Base-by-base conservation (phyloP, 2,113 vertebrate species). In the Oryzias celebensis region DNA sequence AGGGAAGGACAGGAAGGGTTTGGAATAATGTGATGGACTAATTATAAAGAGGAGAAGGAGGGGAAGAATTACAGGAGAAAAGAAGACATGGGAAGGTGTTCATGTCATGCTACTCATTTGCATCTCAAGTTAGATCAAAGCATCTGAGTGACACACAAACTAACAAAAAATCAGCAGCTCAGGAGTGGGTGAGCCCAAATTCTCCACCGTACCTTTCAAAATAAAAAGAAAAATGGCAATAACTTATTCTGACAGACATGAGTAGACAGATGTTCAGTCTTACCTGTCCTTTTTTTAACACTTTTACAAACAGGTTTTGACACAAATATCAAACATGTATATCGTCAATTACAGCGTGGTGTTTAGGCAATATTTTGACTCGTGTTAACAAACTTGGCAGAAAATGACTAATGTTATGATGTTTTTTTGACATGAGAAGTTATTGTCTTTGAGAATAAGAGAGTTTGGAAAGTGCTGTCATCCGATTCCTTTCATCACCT, bases 281-380 rank as follows among this genome's bases (percentile, higher is more conserved):
- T 60, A 44, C 77, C 55, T 69, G 42, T 52, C 49, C 52, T 10
- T 60, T 62, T 67, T 16, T 71, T 16, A 67, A 18, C 20, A 14
- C 47, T 68, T 71, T 51, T 53, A 26, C 31, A 41, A 81, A 83
- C 65, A 77, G 43, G 44, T 52, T 74, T 71, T 81, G 86, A 84
- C 73, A 81, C 63, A 64, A 68, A 73, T 80, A 79, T 66, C 76
- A 36, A 78, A 36, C 55, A 53, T 28, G 55, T 84, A 82, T 57
- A 82, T 77, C 75, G 82, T 84, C 76, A 65, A 70, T 52, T 45
- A 4, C 59, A 52, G 69, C 58, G 42, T 42, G 26, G 47, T 77
- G 67, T 81, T 69, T 67, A 17, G 72, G 79, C 77, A 82, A 24
- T 43, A 65, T 15, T 55, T 52, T 81, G 73, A 82, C 79, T 14